Percentiles rank a stretch among this genome's conserved stretches.
Evolutionary conservation across 2,888 invertebrate genomes (phyloP).

Genomic region (Pharmacophagus antenor): DNA sequence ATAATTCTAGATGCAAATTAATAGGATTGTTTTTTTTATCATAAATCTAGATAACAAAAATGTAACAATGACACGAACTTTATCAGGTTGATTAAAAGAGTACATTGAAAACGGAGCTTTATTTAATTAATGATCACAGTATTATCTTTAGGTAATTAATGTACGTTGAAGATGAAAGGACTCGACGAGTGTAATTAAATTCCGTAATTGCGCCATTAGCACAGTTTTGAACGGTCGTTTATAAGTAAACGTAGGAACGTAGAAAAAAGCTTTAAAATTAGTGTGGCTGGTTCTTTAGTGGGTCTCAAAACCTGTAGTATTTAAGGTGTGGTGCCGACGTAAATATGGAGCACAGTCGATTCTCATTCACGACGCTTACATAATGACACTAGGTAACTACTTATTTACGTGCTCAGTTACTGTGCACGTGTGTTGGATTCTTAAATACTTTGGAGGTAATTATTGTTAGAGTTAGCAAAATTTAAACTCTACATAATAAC

Average conservation of each 20-base stretch:
- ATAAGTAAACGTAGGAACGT: constrained; percentile 8
- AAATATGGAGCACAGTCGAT: constrained; percentile 24
- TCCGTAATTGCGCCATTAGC: constrained; percentile 22
- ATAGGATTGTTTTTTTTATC: not conserved
- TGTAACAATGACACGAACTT: not conserved
- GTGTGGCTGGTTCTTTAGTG: constrained; percentile 16
- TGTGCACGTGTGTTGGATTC: constrained; percentile 20
- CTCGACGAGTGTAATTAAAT: constrained; percentile 24
- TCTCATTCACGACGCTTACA: constrained; percentile 28
- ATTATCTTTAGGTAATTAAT: constrained; percentile 19
- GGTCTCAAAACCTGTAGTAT: constrained; percentile 28
- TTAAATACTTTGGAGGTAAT: not conserved
- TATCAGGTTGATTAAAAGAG: not conserved
- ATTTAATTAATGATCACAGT: constrained; percentile 1
- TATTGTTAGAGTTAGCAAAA: not conserved
- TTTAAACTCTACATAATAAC: constrained; percentile 4
- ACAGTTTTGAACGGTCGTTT: constrained; percentile 14
- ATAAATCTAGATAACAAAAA: not conserved
- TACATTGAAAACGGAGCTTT: constrained; percentile 3
- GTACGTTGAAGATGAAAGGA: constrained; percentile 14
- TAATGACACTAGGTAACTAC: constrained; percentile 24
- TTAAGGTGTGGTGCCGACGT: constrained; percentile 27
- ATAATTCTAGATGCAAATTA: no score
- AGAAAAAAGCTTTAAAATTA: constrained; percentile 23
- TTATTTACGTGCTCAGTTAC: constrained; percentile 19